These are phyloP conservation scores for Oreochromis aureus DNA, from an alignment of 2,113 vertebrate genomes.

Conservation along the genomic window DNA sequence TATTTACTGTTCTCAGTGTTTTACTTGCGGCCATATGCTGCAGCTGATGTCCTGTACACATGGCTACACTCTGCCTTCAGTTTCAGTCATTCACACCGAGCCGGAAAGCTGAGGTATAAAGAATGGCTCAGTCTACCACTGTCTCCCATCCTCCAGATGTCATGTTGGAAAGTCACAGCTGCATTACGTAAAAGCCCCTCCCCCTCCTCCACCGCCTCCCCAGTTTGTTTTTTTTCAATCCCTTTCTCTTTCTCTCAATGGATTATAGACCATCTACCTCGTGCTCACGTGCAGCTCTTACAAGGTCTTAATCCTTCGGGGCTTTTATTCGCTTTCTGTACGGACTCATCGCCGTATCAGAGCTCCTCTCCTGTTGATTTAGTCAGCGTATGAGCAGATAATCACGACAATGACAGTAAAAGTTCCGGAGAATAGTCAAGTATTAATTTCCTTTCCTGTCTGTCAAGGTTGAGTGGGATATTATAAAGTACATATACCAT, in stretches of 20 bases:
- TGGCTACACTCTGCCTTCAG: not conserved
- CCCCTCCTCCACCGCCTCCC: not conserved
- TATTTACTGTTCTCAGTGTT: not conserved
- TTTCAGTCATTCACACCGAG: not conserved
- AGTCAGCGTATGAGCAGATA: not conserved
- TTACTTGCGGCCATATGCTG: not conserved
- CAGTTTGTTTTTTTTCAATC: constrained; percentile 47
- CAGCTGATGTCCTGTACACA: not conserved
- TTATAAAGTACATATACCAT: not conserved
- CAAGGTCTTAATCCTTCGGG: constrained; percentile 23
- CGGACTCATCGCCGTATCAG: not conserved
- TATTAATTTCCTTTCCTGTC: not conserved
- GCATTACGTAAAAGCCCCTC: constrained; percentile 8
- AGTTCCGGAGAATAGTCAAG: not conserved
- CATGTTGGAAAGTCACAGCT: constrained; percentile 25
- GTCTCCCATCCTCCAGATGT: constrained; percentile 29
- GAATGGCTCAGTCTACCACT: not conserved
- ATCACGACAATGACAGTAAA: not conserved
- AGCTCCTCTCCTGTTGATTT: not conserved
- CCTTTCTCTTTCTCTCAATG: constrained; percentile 11
- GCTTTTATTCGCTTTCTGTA: not conserved
- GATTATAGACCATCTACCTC: constrained; percentile 25
- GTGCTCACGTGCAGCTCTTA: constrained; percentile 25
- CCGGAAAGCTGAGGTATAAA: not conserved
- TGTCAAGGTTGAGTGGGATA: not conserved